Evolutionary conservation across 2,888 invertebrate species (phyloP).

Genomic region (Druceiella hillmani): DNA sequence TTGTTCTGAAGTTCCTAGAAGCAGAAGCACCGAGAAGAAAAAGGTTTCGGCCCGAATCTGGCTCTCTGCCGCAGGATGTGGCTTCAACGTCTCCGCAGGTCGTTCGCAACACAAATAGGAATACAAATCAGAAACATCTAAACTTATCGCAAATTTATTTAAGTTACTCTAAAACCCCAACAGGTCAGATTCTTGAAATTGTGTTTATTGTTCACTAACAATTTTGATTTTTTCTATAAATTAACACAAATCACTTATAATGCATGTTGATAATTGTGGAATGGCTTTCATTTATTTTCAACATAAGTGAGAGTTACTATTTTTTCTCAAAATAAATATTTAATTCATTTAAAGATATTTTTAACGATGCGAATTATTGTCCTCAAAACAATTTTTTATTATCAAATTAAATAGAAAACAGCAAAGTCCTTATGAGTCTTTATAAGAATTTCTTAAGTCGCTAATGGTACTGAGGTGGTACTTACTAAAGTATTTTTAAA

Average conservation of each 20-base stretch:
- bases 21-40: conserved; percentile 43
- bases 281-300: background rate
- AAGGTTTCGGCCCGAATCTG: conserved; percentile 39
- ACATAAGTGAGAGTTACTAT: background rate
- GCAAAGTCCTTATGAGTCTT: too few species aligned
- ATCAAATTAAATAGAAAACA: too few species aligned
- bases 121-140: conserved; percentile 45
- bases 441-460: too few species aligned
- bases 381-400: too few species aligned
- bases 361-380: too few species aligned
- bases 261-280: background rate
- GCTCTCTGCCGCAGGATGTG: conserved; percentile 33
- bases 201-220: too few species aligned
- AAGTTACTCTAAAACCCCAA: conserved; percentile 43
- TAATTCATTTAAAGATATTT: too few species aligned
- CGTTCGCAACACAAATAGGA: conserved; percentile 41
- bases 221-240: too few species aligned
- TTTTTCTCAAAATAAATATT: conserved; percentile 10
- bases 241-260: too few species aligned
- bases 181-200: conserved; percentile 41
- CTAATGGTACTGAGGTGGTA: too few species aligned
- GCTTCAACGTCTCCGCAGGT: conserved; percentile 37
- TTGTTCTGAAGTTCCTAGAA: conserved; percentile 39
- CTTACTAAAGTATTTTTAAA: too few species aligned
- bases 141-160: conserved; percentile 48